Evolutionary conservation across 2,888 invertebrate genomes (phyloP).

Genomic region (Caenorhabditis sulstoni): DNA sequence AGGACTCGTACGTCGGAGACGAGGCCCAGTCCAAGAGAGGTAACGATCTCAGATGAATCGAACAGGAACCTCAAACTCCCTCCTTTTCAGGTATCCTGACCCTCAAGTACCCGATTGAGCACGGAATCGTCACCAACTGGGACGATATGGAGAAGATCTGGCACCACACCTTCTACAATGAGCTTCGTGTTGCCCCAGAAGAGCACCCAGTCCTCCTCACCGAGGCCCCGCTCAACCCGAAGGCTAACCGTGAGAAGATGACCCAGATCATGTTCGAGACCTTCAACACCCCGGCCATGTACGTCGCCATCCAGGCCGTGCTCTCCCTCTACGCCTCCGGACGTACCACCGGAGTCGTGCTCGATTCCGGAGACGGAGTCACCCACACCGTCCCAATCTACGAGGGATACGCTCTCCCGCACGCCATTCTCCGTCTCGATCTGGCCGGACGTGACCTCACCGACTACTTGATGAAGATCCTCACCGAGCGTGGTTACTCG

Average conservation of each 20-base stretch:
- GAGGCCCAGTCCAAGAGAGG: slow-evolving; percentile 85
- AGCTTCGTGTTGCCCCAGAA: slow-evolving; percentile 94
- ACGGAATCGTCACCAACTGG: slow-evolving; percentile 97
- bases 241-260: slow-evolving; percentile 96
- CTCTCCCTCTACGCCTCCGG: slow-evolving; percentile 91
- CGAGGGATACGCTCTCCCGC: slow-evolving; percentile 85
- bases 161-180: slow-evolving; percentile 99
- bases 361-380: slow-evolving; percentile 94
- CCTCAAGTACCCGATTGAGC: slow-evolving; percentile 94
- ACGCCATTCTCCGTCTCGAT: slow-evolving; percentile 83
- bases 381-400: slow-evolving; percentile 89
- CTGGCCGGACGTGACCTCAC: slow-evolving; percentile 83
- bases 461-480: slow-evolving; percentile 83
- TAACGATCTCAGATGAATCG: slow-evolving; percentile 81
- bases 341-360: slow-evolving; percentile 83
- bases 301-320: slow-evolving; percentile 92
- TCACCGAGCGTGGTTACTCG: slow-evolving; percentile 82
- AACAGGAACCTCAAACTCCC: background rate
- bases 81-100: slow-evolving; percentile 86
- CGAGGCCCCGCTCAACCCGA: slow-evolving; percentile 94
- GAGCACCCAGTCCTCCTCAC: slow-evolving; percentile 94
- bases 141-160: slow-evolving; percentile 99
- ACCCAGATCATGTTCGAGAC: slow-evolving; percentile 92
- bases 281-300: slow-evolving; percentile 86
- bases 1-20: slow-evolving; percentile 73